phyloP scores from a whole-genome alignment of 2,888 invertebrate genomes.

The Hyppa rectilinea region DNA sequence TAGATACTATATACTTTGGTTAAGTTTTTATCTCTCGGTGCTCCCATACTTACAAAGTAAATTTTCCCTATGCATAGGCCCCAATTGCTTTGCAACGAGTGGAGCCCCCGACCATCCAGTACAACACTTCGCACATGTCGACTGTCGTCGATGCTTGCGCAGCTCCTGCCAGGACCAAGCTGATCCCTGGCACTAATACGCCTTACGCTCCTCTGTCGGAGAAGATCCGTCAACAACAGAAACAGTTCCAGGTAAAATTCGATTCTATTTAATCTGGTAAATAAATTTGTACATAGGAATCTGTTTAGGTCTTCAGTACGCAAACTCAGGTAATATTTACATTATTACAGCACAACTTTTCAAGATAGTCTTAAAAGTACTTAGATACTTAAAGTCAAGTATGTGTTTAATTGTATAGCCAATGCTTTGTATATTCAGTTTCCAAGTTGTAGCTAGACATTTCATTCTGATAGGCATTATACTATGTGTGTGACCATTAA shows the following conservation, averaged over 20 bases:
- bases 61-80: conserved; percentile 73
- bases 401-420: background rate
- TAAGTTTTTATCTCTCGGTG: conserved; percentile 47
- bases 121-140: conserved; percentile 83
- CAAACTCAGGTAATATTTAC: no score
- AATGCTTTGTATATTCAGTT: conserved; percentile 1
- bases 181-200: conserved; percentile 85
- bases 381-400: background rate
- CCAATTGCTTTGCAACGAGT: conserved; percentile 87
- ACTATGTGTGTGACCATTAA: no score
- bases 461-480: background rate
- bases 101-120: conserved; percentile 82
- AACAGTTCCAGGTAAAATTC: conserved; percentile 83
- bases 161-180: conserved; percentile 76
- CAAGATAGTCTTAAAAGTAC: background rate
- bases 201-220: conserved; percentile 82
- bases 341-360: background rate
- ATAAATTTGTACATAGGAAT: background rate
- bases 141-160: conserved; percentile 83
- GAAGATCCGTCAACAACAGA: conserved; percentile 79
- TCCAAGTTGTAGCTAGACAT: conserved; percentile 10
- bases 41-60: conserved; percentile 18
- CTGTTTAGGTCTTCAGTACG: no score
- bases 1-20: conserved; percentile 57
- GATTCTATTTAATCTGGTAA: conserved; percentile 1